Percentiles rank a stretch among this genome's conserved stretches.
Conservation (phyloP, 2,113 vertebrate species). For the Sinocyclocheilus anshuiensis region DNA sequence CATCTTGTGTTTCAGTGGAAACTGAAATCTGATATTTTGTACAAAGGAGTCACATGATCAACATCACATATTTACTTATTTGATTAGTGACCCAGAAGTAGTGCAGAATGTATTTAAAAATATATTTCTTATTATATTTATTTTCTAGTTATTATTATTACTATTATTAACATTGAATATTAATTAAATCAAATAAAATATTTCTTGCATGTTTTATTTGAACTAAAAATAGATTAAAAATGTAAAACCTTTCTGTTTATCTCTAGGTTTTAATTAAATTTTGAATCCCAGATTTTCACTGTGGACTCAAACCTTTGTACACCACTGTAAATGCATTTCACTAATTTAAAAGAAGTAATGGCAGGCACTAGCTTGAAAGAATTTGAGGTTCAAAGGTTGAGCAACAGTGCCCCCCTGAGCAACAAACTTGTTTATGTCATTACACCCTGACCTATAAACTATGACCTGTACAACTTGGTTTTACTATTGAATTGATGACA, state of each 20-base stretch:
- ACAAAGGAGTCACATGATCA: neutral
- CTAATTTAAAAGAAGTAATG: neutral
- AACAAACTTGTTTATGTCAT: conserved; percentile 11
- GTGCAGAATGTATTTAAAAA: too few species aligned
- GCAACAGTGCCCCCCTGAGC: conserved; percentile 59
- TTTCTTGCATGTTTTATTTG: neutral
- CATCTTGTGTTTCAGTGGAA: neutral
- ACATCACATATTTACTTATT: neutral
- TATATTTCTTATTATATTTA: neutral
- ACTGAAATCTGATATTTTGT: neutral
- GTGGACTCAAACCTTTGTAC: too few species aligned
- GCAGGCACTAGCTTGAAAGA: neutral
- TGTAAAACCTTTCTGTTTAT: neutral
- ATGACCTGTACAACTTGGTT: conserved; percentile 12
- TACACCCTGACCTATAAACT: conserved; percentile 5
- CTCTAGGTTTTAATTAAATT: neutral
- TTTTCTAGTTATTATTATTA: neutral
- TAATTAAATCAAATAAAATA: too few species aligned
- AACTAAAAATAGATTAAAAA: neutral
- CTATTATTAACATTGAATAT: too few species aligned
- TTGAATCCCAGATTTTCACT: neutral
- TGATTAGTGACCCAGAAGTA: neutral
- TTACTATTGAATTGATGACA: neutral
- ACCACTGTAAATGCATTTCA: neutral
- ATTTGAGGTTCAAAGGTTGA: conserved; percentile 43